Percentiles rank a stretch among this genome's conserved stretches.
phyloP scores from a whole-genome alignment of 2,888 invertebrate genomes.

The Brenthis hecate region DNA sequence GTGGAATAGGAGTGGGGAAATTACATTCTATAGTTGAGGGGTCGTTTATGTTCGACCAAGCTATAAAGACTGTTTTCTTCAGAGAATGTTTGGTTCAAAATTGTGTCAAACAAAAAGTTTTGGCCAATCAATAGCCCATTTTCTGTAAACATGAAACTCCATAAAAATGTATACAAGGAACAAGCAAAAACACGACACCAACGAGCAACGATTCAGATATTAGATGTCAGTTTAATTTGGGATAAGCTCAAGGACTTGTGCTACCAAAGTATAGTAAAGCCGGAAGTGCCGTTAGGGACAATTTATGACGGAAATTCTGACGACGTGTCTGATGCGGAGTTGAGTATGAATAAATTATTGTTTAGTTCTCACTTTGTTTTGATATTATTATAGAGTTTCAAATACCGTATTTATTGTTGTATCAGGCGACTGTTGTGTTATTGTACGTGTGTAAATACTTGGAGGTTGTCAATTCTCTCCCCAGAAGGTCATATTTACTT shows the following conservation, averaged over 20 bases:
- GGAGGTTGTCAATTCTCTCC: too few species aligned
- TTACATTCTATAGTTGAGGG: too few species aligned
- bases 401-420: not conserved
- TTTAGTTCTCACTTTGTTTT: conserved; percentile 7
- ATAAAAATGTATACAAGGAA: not conserved
- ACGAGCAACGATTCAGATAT: conserved; percentile 26
- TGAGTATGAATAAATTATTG: conserved; percentile 19
- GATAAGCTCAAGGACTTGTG: conserved; percentile 36
- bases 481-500: too few species aligned
- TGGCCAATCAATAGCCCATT: not conserved
- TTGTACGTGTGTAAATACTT: too few species aligned
- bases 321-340: conserved; percentile 29
- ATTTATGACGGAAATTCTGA: conserved; percentile 32
- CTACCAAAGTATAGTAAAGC: conserved; percentile 28
- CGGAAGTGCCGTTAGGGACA: conserved; percentile 43
- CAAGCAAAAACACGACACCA: conserved; percentile 37
- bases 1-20: too few species aligned
- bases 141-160: not conserved
- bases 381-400: conserved; percentile 14
- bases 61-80: not conserved
- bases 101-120: not conserved
- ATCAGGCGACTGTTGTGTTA: conserved; percentile 1
- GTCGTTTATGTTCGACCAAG: too few species aligned
- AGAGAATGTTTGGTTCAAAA: not conserved
- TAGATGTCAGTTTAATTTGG: conserved; percentile 45